A percentile compares a stretch with the other conserved stretches of the same genome.
Evolutionary conservation across 1,140 invertebrate species (phyloP).

Genomic region (Diploscapter pachys): DNA sequence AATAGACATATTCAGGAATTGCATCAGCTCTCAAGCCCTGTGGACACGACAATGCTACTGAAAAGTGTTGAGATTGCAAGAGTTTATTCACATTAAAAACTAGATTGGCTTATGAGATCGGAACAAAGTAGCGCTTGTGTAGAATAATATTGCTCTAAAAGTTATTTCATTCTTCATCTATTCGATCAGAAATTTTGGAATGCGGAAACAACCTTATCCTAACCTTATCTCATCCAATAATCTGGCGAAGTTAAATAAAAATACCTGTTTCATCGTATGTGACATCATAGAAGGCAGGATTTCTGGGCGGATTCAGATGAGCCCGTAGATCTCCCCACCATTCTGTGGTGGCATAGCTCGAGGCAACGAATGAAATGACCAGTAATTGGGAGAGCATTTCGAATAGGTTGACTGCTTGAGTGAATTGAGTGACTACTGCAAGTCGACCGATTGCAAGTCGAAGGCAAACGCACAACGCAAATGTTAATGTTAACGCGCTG

Average conservation of each 20-base stretch:
- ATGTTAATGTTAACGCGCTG: no score
- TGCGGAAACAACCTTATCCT: no score
- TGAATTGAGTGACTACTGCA: no score
- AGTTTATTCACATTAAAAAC: background rate
- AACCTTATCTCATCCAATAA: background rate
- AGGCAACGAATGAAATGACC: slow-evolving; percentile 49
- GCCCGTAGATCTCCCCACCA: slow-evolving; percentile 58
- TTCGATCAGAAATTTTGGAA: no score
- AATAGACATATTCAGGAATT: slow-evolving; percentile 58
- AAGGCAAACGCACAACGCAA: no score
- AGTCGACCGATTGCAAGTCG: no score
- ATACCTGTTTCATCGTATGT: slow-evolving; percentile 54
- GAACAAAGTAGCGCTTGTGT: no score
- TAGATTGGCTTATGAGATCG: background rate
- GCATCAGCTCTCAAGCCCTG: slow-evolving; percentile 52
- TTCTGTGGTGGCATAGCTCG: slow-evolving; percentile 51
- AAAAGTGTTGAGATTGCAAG: background rate
- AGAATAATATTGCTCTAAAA: no score
- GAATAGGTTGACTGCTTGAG: slow-evolving; percentile 5
- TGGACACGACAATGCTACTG: slow-evolving; percentile 43
- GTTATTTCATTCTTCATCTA: no score
- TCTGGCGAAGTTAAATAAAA: background rate
- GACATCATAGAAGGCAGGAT: slow-evolving; percentile 56
- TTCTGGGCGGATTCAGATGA: slow-evolving; percentile 51
- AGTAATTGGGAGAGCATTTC: slow-evolving; percentile 12